Evolutionary conservation across 2,113 vertebrate species (phyloP).

Genomic region (Dasyurus viverrinus): DNA sequence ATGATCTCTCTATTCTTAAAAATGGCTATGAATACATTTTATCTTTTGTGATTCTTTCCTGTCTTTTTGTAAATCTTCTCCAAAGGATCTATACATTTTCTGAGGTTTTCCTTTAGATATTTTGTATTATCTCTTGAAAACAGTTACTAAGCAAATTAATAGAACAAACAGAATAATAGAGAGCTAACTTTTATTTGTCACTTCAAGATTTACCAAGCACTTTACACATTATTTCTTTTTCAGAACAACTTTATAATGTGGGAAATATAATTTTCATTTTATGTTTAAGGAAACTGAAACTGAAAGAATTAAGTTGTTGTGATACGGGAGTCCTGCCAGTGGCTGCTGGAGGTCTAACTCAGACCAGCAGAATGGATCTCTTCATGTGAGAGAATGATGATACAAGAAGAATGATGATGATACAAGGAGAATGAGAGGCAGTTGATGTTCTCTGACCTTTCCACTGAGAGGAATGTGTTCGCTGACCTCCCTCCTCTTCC

Average conservation of each 20-base stretch:
- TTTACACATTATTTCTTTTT: background rate
- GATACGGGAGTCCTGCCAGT: no score
- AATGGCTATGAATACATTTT: background rate
- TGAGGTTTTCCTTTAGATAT: background rate
- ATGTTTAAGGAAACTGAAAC: background rate
- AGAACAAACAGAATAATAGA: background rate
- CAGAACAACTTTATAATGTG: background rate
- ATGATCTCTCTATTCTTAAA: background rate
- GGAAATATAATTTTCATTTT: background rate
- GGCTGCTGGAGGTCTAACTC: no score
- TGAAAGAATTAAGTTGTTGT: background rate
- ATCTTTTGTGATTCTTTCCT: background rate
- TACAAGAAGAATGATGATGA: no score
- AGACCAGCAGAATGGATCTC: no score
- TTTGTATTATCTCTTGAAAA: background rate
- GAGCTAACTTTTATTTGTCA: background rate
- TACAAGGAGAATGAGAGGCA: no score
- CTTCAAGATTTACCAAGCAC: background rate
- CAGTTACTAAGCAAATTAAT: background rate
- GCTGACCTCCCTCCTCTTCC: no score
- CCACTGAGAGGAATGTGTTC: no score
- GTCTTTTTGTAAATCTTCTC: background rate
- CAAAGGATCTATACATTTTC: background rate
- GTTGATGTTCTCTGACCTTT: no score
- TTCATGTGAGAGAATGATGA: no score